Evolutionary conservation across 2,888 invertebrate genomes (phyloP), one percentile per base, ranked within the genome.

Genomic region (Philonicus albiceps): DNA sequence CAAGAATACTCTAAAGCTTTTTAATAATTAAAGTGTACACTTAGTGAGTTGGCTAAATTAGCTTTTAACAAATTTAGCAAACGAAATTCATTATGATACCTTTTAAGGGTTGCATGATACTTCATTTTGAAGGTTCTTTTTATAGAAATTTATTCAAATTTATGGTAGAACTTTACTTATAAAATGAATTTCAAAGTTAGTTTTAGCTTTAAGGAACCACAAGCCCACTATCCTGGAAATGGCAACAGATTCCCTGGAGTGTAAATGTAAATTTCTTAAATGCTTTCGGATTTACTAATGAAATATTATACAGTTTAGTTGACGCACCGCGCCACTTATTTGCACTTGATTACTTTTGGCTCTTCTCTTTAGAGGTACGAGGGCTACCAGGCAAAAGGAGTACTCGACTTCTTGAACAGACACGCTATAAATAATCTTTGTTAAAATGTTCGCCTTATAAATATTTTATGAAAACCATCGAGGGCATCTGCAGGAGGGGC

Each of bases 381-480:
- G 43, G 43, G 72, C 43, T 73, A 30, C 53, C 40, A 43, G 34
- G 13, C 40, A 43, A 53, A 73, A 43, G 43, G 27, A 73, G 73
- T 73, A 72, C 73, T 43, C 13, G 30, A 84, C 73, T 73, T 84
- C 84, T 31, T 37, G 22, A 84, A 72, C 84, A 84, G 84, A 84
- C 84, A 43, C 72, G 73, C 81, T 55, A 84, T 84, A 84, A 84
- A 84, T 84, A 84, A 84, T 84, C 73, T 84, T 84, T 73, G 84
- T 72, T 84, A 73, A 84, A 84, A 84, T 43, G 73, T 84, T 27
- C 73, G 72, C 76, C 86, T 86, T 86, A 86, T 86, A 86, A 86
- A 86, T 86, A 86, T 86, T 86, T 86, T 86, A 86, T 86, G 86
- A 86, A 86, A 86, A 78, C 40, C 76, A 34, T 22, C 73, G 31